A percentile compares a stretch with the other conserved stretches of the same genome.
These are phyloP conservation scores for Sciurus carolinensis DNA, from an alignment of 2,797 vertebrate species.

Conservation along the genomic window DNA sequence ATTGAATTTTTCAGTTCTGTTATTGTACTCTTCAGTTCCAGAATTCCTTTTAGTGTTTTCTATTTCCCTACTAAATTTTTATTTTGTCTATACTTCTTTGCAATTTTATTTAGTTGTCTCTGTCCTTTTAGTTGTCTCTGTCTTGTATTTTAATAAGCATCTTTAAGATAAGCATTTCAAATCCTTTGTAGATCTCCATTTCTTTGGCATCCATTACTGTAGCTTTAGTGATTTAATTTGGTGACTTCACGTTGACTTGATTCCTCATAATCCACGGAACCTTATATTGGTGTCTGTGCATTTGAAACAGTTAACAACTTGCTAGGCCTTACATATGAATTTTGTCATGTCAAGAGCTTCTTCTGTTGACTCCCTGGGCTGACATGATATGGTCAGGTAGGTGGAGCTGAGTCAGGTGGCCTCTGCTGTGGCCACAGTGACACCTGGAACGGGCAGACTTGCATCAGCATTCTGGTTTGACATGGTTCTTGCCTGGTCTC, in stretches of 20 bases:
- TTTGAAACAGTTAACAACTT: too few species aligned
- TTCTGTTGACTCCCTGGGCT: too few species aligned
- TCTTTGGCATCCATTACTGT: neutral
- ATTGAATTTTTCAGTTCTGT: neutral
- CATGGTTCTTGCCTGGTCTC: too few species aligned
- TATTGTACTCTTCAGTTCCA: neutral
- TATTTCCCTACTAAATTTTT: neutral
- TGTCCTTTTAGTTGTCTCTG: neutral
- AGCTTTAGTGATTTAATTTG: neutral
- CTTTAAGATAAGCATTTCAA: neutral
- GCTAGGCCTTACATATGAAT: too few species aligned
- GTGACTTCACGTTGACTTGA: neutral
- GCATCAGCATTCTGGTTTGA: too few species aligned
- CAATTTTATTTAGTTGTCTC: neutral
- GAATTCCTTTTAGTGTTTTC: too few species aligned
- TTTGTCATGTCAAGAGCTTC: too few species aligned
- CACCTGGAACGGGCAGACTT: too few species aligned
- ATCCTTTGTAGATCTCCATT: neutral
- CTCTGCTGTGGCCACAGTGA: too few species aligned
- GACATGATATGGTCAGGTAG: too few species aligned
- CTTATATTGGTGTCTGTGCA: neutral
- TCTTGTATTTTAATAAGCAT: neutral
- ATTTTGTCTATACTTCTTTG: neutral
- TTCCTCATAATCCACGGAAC: neutral
- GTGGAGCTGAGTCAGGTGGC: too few species aligned